These are phyloP conservation scores for Axis porcinus DNA, from an alignment of 2,113 vertebrate species.

Conservation along the genomic window DNA sequence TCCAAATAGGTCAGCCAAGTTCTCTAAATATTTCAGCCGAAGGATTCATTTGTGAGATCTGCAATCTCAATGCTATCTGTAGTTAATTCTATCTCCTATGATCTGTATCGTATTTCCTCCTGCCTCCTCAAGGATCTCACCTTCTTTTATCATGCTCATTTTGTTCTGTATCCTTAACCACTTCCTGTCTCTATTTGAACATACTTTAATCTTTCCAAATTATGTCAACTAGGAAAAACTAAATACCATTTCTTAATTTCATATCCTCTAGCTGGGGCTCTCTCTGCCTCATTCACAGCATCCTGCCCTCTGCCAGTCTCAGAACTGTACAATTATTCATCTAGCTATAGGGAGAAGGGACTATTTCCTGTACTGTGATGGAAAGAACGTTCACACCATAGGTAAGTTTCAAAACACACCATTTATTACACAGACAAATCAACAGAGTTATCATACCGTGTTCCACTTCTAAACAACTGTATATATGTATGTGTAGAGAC, in stretches of 20 bases:
- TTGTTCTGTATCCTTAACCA: neutral
- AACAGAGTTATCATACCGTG: neutral
- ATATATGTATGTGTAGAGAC: neutral
- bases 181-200: neutral
- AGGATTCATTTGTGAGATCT: neutral
- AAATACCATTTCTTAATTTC: neutral
- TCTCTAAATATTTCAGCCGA: neutral
- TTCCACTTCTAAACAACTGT: constrained; percentile 19
- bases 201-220: neutral
- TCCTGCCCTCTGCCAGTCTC: neutral
- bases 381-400: constrained; percentile 25
- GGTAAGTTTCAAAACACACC: constrained; percentile 44
- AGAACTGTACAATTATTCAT: neutral
- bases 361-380: neutral
- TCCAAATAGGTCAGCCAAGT: neutral
- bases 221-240: neutral
- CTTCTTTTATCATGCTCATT: neutral
- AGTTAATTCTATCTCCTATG: neutral
- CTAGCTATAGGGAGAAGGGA: neutral
- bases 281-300: neutral
- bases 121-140: neutral
- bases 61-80: neutral
- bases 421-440: constrained; percentile 63
- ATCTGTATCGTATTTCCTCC: neutral
- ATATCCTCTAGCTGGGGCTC: neutral